Conservation (phyloP, 2,113 vertebrate species). For the Xyliphius kryptos region DNA sequence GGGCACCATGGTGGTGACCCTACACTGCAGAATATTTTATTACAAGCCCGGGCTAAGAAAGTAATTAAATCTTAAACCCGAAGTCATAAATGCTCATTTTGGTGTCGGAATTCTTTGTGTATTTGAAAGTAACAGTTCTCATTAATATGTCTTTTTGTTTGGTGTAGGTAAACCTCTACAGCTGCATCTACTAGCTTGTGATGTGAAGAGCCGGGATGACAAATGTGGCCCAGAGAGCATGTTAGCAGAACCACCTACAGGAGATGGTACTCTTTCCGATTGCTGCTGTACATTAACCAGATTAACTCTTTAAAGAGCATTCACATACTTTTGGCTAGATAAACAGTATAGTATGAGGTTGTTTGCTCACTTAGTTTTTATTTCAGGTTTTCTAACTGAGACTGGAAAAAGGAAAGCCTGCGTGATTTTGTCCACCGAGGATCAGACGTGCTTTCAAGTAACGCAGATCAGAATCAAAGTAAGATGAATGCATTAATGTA, state of each 20-base stretch:
- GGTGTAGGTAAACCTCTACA: slow-evolving; percentile 84
- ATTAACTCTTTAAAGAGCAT: too few relatives aligned
- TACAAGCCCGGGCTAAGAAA: too few relatives aligned
- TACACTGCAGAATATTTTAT: too few relatives aligned
- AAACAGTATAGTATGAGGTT: background rate
- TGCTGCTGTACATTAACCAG: too few relatives aligned
- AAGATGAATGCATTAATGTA: slow-evolving; percentile 33
- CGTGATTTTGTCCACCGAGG: slow-evolving; percentile 85
- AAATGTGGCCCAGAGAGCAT: slow-evolving; percentile 95
- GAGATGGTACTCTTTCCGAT: slow-evolving; percentile 72
- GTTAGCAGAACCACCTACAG: slow-evolving; percentile 78
- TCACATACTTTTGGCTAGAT: background rate
- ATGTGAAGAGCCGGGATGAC: slow-evolving; percentile 94
- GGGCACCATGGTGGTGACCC: too few relatives aligned
- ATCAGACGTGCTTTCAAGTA: slow-evolving; percentile 86
- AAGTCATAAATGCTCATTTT: too few relatives aligned
- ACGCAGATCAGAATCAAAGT: slow-evolving; percentile 94
- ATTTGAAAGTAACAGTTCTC: too few relatives aligned
- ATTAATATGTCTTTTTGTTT: background rate
- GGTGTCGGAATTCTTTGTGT: too few relatives aligned
- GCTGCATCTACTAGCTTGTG: slow-evolving; percentile 85
- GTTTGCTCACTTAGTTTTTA: background rate
- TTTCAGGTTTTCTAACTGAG: slow-evolving; percentile 89
- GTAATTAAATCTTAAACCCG: too few relatives aligned
- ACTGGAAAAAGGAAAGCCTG: slow-evolving; percentile 85